Evolutionary conservation across 2,797 vertebrate species (phyloP).

Genomic region (Silurus aristotelis): DNA sequence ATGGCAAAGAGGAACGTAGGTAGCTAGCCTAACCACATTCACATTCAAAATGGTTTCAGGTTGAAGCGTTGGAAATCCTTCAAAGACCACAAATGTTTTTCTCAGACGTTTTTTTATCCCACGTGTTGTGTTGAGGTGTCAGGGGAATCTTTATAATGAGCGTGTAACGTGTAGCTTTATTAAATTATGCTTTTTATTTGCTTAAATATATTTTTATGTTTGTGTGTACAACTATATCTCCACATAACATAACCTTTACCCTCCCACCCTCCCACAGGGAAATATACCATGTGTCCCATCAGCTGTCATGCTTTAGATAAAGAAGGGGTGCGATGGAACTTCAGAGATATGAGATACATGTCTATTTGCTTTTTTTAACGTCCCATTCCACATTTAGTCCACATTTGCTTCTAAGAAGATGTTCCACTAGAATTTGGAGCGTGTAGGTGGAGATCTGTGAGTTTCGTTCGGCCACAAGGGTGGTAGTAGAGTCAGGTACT

Average conservation of each 20-base stretch:
- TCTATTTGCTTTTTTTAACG: too few species aligned
- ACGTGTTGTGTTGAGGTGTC: not conserved
- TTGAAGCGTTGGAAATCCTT: constrained; percentile 18
- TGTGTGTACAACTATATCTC: constrained; percentile 27
- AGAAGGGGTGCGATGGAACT: constrained; percentile 17
- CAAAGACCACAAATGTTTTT: not conserved
- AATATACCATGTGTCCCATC: constrained; percentile 72
- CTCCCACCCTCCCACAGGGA: constrained; percentile 66
- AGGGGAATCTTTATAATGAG: not conserved
- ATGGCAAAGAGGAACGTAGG: constrained; percentile 6
- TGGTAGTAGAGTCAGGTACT: too few species aligned
- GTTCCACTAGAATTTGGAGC: too few species aligned
- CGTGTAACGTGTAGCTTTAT: constrained; percentile 6
- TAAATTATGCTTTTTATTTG: not conserved
- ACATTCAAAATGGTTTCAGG: constrained; percentile 6
- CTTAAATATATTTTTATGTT: too few species aligned
- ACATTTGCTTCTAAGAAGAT: too few species aligned
- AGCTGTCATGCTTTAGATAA: constrained; percentile 65
- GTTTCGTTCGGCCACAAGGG: too few species aligned
- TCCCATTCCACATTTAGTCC: too few species aligned
- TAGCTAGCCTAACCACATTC: constrained; percentile 14
- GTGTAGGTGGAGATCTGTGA: too few species aligned
- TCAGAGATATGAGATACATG: constrained; percentile 27
- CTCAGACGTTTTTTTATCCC: too few species aligned
- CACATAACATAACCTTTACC: constrained; percentile 69